Evolutionary conservation across 2,113 vertebrate genomes (phyloP).

Genomic region (Phrynosoma platyrhinos): DNA sequence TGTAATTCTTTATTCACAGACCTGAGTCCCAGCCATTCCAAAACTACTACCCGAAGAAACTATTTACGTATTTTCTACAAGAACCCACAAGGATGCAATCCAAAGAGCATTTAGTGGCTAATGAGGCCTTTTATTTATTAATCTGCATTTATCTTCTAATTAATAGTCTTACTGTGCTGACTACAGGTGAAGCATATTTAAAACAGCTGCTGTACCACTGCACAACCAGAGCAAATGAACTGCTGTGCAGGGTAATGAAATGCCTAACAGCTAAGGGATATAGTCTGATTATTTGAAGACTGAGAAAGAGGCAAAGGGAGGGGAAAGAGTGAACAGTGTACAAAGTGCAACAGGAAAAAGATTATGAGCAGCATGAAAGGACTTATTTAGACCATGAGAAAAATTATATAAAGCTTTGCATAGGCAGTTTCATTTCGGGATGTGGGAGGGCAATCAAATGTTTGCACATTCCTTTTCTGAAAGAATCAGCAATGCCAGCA

Average conservation of each 20-base stretch:
- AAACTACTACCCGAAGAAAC: neutral
- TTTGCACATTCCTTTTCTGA: neutral
- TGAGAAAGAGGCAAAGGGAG: neutral
- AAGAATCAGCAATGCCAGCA: neutral
- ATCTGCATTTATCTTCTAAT: slow-evolving; percentile 7
- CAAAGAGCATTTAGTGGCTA: neutral
- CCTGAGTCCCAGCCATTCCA: neutral
- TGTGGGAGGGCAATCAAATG: neutral
- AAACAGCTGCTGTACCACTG: neutral
- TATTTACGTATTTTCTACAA: neutral
- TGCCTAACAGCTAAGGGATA: neutral
- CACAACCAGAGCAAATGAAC: slow-evolving; percentile 10
- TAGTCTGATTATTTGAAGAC: neutral
- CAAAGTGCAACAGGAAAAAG: neutral
- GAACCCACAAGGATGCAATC: neutral
- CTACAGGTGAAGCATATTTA: slow-evolving; percentile 23
- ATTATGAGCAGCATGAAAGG: neutral
- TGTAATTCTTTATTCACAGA: neutral
- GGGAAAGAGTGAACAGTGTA: neutral
- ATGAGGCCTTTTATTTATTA: slow-evolving; percentile 15
- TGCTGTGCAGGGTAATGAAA: slow-evolving; percentile 5
- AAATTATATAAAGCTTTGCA: neutral
- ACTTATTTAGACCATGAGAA: neutral
- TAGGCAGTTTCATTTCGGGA: neutral
- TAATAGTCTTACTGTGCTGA: slow-evolving; percentile 4